Percentiles rank a stretch among this genome's conserved stretches.
phyloP scores from a whole-genome alignment of 2,113 vertebrate genomes.

The Mesocricetus auratus region DNA sequence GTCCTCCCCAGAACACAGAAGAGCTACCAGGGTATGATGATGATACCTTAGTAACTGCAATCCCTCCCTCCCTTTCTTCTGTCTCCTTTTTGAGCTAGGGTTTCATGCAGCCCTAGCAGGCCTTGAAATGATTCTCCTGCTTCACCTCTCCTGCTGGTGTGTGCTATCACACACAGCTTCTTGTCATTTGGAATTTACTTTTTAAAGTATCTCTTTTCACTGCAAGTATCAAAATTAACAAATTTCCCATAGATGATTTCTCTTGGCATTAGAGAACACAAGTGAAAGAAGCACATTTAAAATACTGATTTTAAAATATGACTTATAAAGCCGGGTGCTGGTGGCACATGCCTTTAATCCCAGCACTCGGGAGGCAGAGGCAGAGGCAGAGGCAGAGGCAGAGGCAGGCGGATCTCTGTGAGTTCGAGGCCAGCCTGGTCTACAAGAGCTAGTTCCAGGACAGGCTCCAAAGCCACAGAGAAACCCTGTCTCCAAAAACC shows the following conservation, averaged over 20 bases:
- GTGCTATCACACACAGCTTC: neutral
- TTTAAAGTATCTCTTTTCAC: slow-evolving; percentile 30
- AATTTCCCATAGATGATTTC: slow-evolving; percentile 28
- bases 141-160: neutral
- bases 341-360: too few relatives aligned
- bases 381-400: too few relatives aligned
- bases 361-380: too few relatives aligned
- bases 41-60: neutral
- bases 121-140: neutral
- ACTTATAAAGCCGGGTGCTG: too few relatives aligned
- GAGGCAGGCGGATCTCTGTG: too few relatives aligned
- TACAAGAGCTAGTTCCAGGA: too few relatives aligned
- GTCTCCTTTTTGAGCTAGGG: neutral
- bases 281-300: slow-evolving; percentile 47
- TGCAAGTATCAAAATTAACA: neutral
- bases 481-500: too few relatives aligned
- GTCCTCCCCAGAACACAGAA: neutral
- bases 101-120: neutral
- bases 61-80: too few relatives aligned
- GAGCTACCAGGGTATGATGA: neutral
- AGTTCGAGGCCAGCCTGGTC: too few relatives aligned
- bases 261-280: slow-evolving; percentile 42
- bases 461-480: too few relatives aligned
- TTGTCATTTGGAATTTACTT: slow-evolving; percentile 32
- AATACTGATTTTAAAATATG: slow-evolving; percentile 22